Evolutionary conservation across 1,140 invertebrate genomes (phyloP), one percentile per base, ranked within the genome.

Genomic region (Trissolcus basalis): DNA sequence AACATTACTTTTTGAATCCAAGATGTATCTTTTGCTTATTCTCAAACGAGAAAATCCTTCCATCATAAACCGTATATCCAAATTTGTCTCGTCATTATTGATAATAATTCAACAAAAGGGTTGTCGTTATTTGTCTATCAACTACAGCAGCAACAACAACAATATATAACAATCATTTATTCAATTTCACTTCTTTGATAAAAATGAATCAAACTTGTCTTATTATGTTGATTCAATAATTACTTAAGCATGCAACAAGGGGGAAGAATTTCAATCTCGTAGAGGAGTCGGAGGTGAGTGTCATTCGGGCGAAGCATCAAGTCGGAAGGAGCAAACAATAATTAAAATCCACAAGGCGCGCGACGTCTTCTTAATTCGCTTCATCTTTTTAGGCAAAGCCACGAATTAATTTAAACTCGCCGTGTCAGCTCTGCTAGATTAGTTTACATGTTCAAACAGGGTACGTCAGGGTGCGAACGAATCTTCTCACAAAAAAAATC

Each of bases 391-490:
- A 63, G 61, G 71, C 63, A 74, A 74, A 74, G 71, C 61, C 63
- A 74, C 71, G 71, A 74, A 74, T 67, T 74, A 74, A 74, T 74
- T 74, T 74, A 74, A 74, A 68, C 63, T 56, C 71, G 63, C 56
- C 50, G 58, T 74, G 63, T 74, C 71, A 74, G 71, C 71, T 63
- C 49, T 51, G 56, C 63, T 74, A 74, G 63, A 74, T 74, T 74
- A 74, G 71, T 74, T 74, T 74, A 74, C 64, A 74, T 74, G 71
- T 74, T 74, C 71, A 68, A 74, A 74, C 64, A 74, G 63, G 51
- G 71, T 3, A 50, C 53, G 63, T 43, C 48, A 33, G 55, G 51
- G 56, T 45, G 55, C 41, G 58, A 32, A 49, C 44, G 63, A 61
- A 41, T 48, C 60, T 13, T 27, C 50, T 61, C 41, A 45, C 41